phyloP scores from a whole-genome alignment of 2,888 invertebrate species.

The Pseudococcus jackbeardsleyi region DNA sequence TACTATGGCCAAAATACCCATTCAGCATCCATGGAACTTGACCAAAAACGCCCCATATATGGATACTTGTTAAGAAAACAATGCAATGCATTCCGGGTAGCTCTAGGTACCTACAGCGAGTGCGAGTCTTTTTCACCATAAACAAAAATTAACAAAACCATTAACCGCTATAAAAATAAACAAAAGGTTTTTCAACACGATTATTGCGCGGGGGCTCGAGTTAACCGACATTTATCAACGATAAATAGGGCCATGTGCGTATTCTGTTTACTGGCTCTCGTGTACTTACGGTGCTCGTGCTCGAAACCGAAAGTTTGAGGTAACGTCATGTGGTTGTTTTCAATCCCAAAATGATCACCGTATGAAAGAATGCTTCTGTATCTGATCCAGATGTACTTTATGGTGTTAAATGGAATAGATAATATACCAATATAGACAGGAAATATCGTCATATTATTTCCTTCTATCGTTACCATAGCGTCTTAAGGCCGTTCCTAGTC shows the following conservation, averaged over 20 bases:
- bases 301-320: constrained; percentile 36
- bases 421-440: constrained; percentile 53
- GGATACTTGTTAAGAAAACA: background rate
- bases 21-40: too few relatives aligned
- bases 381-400: constrained; percentile 43
- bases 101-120: background rate
- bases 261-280: constrained; percentile 45
- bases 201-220: background rate
- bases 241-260: constrained; percentile 49
- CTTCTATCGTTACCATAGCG: background rate
- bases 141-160: background rate
- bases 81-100: background rate
- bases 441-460: constrained; percentile 47
- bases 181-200: background rate
- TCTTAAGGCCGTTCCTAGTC: background rate
- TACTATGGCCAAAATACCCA: background rate
- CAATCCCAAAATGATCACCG: constrained; percentile 18
- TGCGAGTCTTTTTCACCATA: background rate
- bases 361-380: background rate
- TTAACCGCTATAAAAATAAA: constrained; percentile 44
- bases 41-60: too few relatives aligned
- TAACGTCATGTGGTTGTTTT: constrained; percentile 10
- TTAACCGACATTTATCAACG: constrained; percentile 24
- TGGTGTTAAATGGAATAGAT: constrained; percentile 40
- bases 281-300: background rate